Evolutionary conservation across 2,797 vertebrate genomes (phyloP).

Genomic region (Liparis tanakae): DNA sequence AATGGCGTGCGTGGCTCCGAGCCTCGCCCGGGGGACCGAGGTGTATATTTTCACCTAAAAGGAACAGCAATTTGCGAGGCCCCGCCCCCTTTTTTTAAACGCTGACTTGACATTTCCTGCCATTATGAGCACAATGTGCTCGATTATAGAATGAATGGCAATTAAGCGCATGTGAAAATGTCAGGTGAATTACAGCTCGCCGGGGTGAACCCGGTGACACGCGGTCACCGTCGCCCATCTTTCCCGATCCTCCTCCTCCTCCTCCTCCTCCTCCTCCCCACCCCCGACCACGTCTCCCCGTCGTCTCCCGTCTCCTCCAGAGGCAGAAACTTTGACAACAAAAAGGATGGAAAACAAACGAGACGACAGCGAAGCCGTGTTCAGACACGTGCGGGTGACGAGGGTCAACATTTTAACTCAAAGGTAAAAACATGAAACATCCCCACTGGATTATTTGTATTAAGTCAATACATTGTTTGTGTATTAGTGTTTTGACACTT

Average conservation of each 20-base stretch:
- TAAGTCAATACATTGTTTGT: background rate
- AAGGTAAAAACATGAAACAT: background rate
- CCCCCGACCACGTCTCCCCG: too few relatives aligned
- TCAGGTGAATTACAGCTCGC: slow-evolving; percentile 75
- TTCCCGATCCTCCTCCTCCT: too few relatives aligned
- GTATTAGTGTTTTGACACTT: background rate
- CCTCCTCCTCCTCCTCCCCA: too few relatives aligned
- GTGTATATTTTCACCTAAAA: slow-evolving; percentile 78
- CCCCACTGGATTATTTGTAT: background rate
- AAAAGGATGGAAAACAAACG: slow-evolving; percentile 6
- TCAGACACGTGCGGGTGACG: background rate
- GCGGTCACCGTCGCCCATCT: slow-evolving; percentile 24
- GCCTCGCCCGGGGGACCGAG: slow-evolving; percentile 33
- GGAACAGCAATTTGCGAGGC: slow-evolving; percentile 72
- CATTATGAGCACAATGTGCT: slow-evolving; percentile 77
- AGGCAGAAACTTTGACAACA: background rate
- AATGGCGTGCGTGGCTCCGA: slow-evolving; percentile 23
- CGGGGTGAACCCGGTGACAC: slow-evolving; percentile 59
- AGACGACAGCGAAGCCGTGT: background rate
- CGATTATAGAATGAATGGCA: slow-evolving; percentile 79
- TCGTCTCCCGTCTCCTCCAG: too few relatives aligned
- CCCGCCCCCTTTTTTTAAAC: slow-evolving; percentile 70
- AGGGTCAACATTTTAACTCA: too few relatives aligned
- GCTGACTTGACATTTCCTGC: slow-evolving; percentile 83
- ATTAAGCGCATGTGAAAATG: slow-evolving; percentile 81